A percentile compares a stretch with the other conserved stretches of the same genome.
Conservation (phyloP, 2,797 vertebrate genomes). For the Podarcis lilfordi region DNA sequence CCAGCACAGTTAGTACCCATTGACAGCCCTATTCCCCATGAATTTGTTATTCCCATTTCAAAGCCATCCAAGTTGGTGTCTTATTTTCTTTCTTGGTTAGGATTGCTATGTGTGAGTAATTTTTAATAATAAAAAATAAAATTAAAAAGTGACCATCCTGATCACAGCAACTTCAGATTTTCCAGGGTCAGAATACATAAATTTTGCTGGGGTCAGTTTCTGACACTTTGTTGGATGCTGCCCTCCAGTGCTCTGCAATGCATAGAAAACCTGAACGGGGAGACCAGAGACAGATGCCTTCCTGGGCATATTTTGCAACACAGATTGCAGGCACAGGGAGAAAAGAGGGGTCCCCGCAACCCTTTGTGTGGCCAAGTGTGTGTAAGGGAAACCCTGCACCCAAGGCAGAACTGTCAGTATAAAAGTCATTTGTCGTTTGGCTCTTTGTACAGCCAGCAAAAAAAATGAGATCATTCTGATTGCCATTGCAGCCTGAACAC, state of each 20-base stretch:
- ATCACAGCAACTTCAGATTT: neutral
- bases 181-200: neutral
- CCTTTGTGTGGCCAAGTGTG: too few species aligned
- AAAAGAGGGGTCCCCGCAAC: neutral
- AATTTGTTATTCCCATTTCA: too few species aligned
- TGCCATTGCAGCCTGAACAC: neutral
- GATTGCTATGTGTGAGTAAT: neutral
- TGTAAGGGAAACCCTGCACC: neutral
- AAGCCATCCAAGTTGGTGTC: too few species aligned
- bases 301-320: too few species aligned
- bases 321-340: neutral
- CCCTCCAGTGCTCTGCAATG: too few species aligned
- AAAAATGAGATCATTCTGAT: neutral
- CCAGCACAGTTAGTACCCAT: too few species aligned
- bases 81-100: neutral
- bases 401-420: neutral
- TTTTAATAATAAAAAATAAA: neutral
- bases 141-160: neutral
- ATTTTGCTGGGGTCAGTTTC: neutral
- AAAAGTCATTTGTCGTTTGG: neutral
- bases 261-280: too few species aligned
- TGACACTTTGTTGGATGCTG: too few species aligned
- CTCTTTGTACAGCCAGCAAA: neutral
- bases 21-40: too few species aligned
- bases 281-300: too few species aligned